These are phyloP conservation scores for Ecliptopera silaceata DNA, from an alignment of 2,888 invertebrate genomes.

Conservation along the genomic window DNA sequence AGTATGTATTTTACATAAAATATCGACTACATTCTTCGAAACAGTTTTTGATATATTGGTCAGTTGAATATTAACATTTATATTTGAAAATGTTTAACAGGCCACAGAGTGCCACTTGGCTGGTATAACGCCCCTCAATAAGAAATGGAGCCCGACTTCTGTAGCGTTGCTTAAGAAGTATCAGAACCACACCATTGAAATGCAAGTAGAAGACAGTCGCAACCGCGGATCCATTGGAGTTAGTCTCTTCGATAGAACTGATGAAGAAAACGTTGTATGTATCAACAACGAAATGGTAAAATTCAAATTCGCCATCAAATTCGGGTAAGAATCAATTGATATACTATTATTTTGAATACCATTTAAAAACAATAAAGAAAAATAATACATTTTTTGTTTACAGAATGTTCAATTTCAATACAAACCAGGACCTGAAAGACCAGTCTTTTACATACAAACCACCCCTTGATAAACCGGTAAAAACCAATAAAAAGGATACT, in stretches of 20 bases:
- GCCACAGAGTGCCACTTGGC: conserved; percentile 70
- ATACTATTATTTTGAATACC: too few species aligned
- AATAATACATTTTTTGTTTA: conserved; percentile 35
- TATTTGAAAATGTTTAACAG: conserved; percentile 40
- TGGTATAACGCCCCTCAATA: conserved; percentile 66
- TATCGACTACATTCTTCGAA: too few species aligned
- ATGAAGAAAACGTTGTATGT: conserved; percentile 54
- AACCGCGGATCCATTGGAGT: conserved; percentile 60
- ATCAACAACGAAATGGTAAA: conserved; percentile 70
- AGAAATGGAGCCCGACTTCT: conserved; percentile 63
- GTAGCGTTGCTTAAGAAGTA: conserved; percentile 58
- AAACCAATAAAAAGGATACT: conserved; percentile 31
- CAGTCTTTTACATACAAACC: conserved; percentile 55
- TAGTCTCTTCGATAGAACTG: conserved; percentile 55
- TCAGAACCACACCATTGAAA: conserved; percentile 47
- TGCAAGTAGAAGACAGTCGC: conserved; percentile 62
- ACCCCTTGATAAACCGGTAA: conserved; percentile 43
- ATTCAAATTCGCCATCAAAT: conserved; percentile 65
- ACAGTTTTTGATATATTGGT: too few species aligned
- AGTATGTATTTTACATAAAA: too few species aligned
- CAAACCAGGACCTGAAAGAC: conserved; percentile 47
- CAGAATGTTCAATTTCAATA: conserved; percentile 64
- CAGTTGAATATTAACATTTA: too few species aligned
- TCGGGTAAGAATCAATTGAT: conserved; percentile 56
- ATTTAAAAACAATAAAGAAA: background rate